Percentiles rank a stretch among this genome's conserved stretches.
Evolutionary conservation across 2,113 vertebrate genomes (phyloP).

Genomic region (Rhinogobius similis): DNA sequence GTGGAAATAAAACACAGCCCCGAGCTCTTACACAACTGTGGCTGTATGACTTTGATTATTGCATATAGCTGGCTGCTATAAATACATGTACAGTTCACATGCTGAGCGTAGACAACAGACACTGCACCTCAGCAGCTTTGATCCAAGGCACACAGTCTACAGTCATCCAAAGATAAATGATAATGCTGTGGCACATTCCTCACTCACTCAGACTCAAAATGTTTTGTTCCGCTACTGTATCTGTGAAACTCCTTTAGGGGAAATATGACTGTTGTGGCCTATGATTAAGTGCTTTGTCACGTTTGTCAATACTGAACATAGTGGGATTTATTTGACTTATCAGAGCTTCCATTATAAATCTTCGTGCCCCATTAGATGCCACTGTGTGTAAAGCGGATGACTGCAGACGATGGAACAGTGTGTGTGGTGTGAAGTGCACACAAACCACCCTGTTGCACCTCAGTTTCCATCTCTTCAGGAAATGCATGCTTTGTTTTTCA

Average conservation of each 20-base stretch:
- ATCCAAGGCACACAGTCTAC: too few relatives aligned
- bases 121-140: too few relatives aligned
- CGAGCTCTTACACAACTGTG: background rate
- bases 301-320: constrained; percentile 4
- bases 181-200: too few relatives aligned
- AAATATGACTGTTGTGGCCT: background rate
- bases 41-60: background rate
- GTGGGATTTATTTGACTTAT: constrained; percentile 14
- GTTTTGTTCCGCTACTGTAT: background rate
- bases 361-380: background rate
- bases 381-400: background rate
- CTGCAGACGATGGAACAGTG: constrained; percentile 38
- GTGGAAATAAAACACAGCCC: background rate
- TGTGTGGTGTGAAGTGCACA: constrained; percentile 29
- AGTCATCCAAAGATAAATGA: too few relatives aligned
- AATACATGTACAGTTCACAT: background rate
- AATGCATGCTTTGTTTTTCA: constrained; percentile 56
- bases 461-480: constrained; percentile 79
- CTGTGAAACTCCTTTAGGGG: too few relatives aligned
- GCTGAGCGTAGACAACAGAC: background rate
- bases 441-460: constrained; percentile 65
- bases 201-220: too few relatives aligned
- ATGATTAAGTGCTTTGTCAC: background rate
- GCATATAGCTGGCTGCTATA: background rate
- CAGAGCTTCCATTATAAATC: background rate